A percentile compares a stretch with the other conserved stretches of the same genome.
Conservation (phyloP, 2,113 vertebrate genomes). For the Rhagologus leucostigma region DNA sequence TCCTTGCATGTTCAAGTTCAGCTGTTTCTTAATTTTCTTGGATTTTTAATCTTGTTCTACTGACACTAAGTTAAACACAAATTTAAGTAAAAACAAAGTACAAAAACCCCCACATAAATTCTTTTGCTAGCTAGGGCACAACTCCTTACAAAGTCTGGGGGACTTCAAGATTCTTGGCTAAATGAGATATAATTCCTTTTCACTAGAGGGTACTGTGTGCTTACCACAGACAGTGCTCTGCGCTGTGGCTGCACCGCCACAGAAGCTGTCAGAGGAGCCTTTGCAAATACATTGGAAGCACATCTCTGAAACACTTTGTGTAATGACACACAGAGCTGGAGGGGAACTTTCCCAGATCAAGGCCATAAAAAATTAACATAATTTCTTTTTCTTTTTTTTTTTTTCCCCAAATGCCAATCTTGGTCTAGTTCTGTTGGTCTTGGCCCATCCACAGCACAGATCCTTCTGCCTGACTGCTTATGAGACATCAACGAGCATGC, state of each 20-base stretch:
- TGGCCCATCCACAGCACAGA: neutral
- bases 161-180: neutral
- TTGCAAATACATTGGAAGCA: neutral
- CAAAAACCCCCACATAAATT: neutral
- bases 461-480: neutral
- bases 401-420: fast-evolving
- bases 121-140: neutral
- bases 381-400: neutral
- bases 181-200: neutral
- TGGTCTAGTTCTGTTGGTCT: neutral
- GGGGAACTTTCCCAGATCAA: neutral
- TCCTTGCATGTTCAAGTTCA: neutral
- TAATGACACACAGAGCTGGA: neutral
- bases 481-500: neutral
- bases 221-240: neutral
- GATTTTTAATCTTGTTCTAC: neutral
- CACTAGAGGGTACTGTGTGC: neutral
- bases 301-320: fast-evolving
- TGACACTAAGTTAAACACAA: neutral
- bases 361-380: neutral
- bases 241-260: fast-evolving
- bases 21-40: neutral
- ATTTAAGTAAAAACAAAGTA: neutral
- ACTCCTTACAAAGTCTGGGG: neutral
- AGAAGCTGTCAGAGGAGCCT: neutral